Conservation (phyloP, 2,888 invertebrate species). For the Acronicta alni region DNA sequence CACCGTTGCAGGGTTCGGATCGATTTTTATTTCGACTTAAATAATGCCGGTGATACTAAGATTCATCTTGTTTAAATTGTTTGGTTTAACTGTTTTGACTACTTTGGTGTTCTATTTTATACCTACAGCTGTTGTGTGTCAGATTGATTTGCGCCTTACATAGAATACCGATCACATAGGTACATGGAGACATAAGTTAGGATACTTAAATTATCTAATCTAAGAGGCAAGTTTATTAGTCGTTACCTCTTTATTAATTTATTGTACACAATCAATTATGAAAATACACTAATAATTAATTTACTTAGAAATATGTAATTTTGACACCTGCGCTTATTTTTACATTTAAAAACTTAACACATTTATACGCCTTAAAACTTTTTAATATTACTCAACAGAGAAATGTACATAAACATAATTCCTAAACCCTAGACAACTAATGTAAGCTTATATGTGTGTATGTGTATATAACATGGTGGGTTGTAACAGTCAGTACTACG, state of each 20-base stretch:
- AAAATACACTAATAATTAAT: constrained; percentile 17
- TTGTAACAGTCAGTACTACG: constrained; percentile 84
- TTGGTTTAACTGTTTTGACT: constrained; percentile 55
- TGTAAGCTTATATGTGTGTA: constrained; percentile 59
- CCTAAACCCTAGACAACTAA: constrained; percentile 18
- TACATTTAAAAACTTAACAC: constrained; percentile 27
- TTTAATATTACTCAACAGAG: constrained; percentile 18
- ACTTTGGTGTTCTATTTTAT: constrained; percentile 63
- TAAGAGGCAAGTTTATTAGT: constrained; percentile 50
- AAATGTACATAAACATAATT: constrained; percentile 50
- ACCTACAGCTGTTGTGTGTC: constrained; percentile 63
- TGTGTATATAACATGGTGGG: constrained; percentile 76
- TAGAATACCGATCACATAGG: constrained; percentile 32
- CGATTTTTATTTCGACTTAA: constrained; percentile 7
- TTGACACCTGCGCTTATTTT: constrained; percentile 37
- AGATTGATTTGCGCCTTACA: constrained; percentile 49
- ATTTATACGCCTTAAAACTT: constrained; percentile 31
- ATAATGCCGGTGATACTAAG: constrained; percentile 64
- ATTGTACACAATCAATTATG: constrained; percentile 12
- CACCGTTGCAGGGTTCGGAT: constrained; percentile 45
- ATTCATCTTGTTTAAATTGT: constrained; percentile 43
- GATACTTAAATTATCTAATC: constrained; percentile 14
- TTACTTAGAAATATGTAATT: constrained; percentile 25
- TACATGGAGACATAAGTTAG: constrained; percentile 35
- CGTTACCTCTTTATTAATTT: constrained; percentile 24